Evolutionary conservation across 2,888 invertebrate genomes (phyloP).

Genomic region (Cheilosia soror): DNA sequence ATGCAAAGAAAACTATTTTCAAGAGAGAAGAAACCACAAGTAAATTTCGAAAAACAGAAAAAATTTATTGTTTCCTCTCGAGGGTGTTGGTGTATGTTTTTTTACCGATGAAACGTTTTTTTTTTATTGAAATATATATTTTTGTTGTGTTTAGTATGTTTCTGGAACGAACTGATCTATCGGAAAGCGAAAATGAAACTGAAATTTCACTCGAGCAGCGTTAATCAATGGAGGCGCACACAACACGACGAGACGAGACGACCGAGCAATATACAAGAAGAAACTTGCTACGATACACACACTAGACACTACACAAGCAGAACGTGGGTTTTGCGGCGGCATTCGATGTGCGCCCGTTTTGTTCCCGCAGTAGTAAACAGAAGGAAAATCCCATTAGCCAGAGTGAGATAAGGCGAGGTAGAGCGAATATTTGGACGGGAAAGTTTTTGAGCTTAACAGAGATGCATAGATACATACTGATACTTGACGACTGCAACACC

Average conservation of each 20-base stretch:
- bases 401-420: slow-evolving; percentile 26
- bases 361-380: slow-evolving; percentile 15
- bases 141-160: slow-evolving; percentile 76
- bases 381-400: slow-evolving; percentile 13
- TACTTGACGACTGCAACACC: slow-evolving; percentile 17
- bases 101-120: slow-evolving; percentile 66
- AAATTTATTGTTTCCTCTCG: slow-evolving; percentile 52
- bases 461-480: slow-evolving; percentile 36
- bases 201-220: slow-evolving; percentile 78
- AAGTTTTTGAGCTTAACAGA: slow-evolving; percentile 27
- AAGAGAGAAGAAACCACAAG: slow-evolving; percentile 38
- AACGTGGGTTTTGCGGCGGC: slow-evolving; percentile 49
- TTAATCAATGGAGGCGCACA: slow-evolving; percentile 77
- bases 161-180: slow-evolving; percentile 80
- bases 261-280: slow-evolving; percentile 66
- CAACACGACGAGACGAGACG: slow-evolving; percentile 36
- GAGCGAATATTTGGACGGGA: slow-evolving; percentile 18
- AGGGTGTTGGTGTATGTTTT: slow-evolving; percentile 47
- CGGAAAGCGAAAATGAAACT: slow-evolving; percentile 84
- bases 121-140: slow-evolving; percentile 66
- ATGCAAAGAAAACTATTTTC: slow-evolving; percentile 17
- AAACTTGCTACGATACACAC: slow-evolving; percentile 47
- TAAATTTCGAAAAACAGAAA: slow-evolving; percentile 39
- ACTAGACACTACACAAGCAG: slow-evolving; percentile 41
- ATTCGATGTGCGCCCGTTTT: slow-evolving; percentile 39